Percentiles rank a stretch among this genome's conserved stretches.
Evolutionary conservation across 2,797 vertebrate genomes (phyloP).

Genomic region (Lophius americanus): DNA sequence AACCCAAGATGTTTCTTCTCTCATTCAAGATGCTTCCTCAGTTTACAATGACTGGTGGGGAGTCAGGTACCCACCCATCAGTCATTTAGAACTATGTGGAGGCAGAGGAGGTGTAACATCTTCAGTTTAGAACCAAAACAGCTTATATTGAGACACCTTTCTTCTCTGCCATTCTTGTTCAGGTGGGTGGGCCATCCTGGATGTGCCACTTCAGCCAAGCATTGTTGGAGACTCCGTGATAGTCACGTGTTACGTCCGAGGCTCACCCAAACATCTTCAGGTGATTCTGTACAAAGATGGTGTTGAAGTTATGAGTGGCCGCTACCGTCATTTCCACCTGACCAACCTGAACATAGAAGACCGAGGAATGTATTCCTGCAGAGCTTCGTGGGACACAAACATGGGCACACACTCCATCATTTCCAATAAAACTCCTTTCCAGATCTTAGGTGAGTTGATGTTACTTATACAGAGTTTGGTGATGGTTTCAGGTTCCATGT

Average conservation of each 20-base stretch:
- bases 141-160: not conserved
- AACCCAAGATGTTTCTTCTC: no score
- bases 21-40: no score
- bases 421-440: conserved; percentile 44
- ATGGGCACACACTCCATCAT: conserved; percentile 22
- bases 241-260: conserved; percentile 62
- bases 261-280: conserved; percentile 12
- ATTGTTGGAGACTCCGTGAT: conserved; percentile 55
- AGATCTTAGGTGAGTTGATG: conserved; percentile 58
- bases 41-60: no score
- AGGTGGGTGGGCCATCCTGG: conserved; percentile 76
- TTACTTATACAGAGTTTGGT: not conserved
- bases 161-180: conserved; percentile 13
- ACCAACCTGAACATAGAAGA: conserved; percentile 47
- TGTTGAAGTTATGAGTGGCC: conserved; percentile 37
- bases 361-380: conserved; percentile 73
- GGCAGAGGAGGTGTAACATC: no score
- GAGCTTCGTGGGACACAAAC: conserved; percentile 61
- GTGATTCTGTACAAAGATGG: conserved; percentile 73
- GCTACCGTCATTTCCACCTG: conserved; percentile 41
- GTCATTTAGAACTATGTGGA: no score
- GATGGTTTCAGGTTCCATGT: not conserved
- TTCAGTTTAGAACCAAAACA: not conserved
- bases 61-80: no score
- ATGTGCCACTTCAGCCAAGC: conserved; percentile 18